These are phyloP conservation scores for Sinella curviseta DNA, from an alignment of 1,140 invertebrate species.

Conservation along the genomic window DNA sequence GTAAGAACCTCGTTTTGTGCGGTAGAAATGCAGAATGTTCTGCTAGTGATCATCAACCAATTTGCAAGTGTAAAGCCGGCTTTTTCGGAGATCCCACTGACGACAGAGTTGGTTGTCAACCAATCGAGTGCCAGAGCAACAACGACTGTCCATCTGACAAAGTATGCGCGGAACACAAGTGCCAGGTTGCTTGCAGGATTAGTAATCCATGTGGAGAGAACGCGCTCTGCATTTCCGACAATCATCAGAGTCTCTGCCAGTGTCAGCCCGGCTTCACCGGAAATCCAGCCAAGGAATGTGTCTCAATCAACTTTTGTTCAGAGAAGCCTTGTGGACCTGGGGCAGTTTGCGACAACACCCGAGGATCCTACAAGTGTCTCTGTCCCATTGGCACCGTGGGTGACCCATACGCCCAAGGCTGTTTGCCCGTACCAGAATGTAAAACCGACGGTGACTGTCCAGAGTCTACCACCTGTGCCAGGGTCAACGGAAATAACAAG, in stretches of 20 bases:
- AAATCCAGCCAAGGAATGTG: constrained; percentile 69
- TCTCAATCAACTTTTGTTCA: constrained; percentile 75
- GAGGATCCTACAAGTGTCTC: constrained; percentile 76
- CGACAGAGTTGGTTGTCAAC: constrained; percentile 70
- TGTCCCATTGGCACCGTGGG: constrained; percentile 77
- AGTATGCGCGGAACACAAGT: constrained; percentile 74
- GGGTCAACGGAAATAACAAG: constrained; percentile 68
- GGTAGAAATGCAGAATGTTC: constrained; percentile 72
- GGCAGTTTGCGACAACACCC: constrained; percentile 77
- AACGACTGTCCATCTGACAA: constrained; percentile 77
- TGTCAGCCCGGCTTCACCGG: constrained; percentile 85
- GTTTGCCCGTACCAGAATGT: constrained; percentile 75
- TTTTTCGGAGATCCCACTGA: constrained; percentile 76
- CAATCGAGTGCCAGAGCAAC: constrained; percentile 71
- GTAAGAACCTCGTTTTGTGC: constrained; percentile 40
- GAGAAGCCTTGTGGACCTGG: constrained; percentile 76
- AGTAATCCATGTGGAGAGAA: constrained; percentile 79
- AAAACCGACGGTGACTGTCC: constrained; percentile 75
- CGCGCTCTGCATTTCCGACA: constrained; percentile 77
- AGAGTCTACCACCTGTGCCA: constrained; percentile 69
- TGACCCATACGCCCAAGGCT: constrained; percentile 76
- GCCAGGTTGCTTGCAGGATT: constrained; percentile 78
- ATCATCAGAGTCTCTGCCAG: constrained; percentile 64
- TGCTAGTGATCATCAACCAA: constrained; percentile 67
- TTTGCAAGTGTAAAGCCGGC: constrained; percentile 74